Evolutionary conservation across 2,113 vertebrate species (phyloP).

Genomic region (Scopus umbretta): DNA sequence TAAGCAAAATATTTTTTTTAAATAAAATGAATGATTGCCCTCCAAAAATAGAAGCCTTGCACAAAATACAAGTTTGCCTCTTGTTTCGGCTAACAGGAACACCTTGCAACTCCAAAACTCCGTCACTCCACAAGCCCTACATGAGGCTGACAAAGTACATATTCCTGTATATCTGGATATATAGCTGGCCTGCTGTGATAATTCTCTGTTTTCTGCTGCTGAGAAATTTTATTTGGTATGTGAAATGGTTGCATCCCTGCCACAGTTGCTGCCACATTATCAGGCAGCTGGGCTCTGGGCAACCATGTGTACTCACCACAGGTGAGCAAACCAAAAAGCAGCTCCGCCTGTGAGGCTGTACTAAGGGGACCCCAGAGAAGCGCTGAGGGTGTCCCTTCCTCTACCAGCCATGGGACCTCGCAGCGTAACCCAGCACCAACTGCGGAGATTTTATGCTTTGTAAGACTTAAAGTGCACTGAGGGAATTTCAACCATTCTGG

Average conservation of each 20-base stretch:
- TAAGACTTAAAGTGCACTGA: background rate
- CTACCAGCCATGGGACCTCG: background rate
- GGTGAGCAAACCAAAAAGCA: background rate
- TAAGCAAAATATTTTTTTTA: background rate
- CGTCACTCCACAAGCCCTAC: background rate
- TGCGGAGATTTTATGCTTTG: background rate
- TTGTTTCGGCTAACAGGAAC: background rate
- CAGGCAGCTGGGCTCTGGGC: background rate
- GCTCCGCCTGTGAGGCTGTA: rapidly evolving
- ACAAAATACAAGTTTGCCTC: background rate
- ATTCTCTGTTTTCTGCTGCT: background rate
- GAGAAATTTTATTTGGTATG: background rate
- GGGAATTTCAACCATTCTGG: background rate
- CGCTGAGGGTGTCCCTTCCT: background rate
- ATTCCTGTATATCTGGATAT: background rate
- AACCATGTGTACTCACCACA: rapidly evolving
- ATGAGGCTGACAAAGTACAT: background rate
- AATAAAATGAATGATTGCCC: background rate
- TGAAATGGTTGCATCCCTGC: background rate
- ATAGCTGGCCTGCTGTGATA: background rate
- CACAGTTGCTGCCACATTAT: rapidly evolving
- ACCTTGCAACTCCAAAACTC: background rate
- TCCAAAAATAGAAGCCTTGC: background rate
- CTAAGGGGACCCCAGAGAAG: background rate
- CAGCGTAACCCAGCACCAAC: rapidly evolving